phyloP scores from a whole-genome alignment of 1,140 invertebrate genomes.

The Globodera ellingtonae region DNA sequence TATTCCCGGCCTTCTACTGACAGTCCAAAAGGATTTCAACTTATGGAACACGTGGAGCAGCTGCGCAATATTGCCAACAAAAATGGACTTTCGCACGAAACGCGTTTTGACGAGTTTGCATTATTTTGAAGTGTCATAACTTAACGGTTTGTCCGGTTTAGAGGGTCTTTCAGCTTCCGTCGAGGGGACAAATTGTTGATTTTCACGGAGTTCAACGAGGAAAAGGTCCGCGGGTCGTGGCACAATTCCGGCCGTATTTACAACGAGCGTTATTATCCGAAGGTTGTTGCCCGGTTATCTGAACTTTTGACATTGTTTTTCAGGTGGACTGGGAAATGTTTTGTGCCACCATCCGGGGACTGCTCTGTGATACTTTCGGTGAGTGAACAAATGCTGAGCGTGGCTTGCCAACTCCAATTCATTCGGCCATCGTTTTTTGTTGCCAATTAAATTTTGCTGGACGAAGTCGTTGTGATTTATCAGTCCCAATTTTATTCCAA shows the following conservation, averaged over 20 bases:
- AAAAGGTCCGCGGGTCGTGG: conserved; percentile 10
- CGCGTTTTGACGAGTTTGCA: conserved; percentile 17
- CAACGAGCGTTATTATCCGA: too few relatives aligned
- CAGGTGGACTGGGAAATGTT: conserved; percentile 17
- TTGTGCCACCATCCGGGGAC: conserved; percentile 3
- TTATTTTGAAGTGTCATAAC: background rate
- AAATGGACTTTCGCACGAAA: conserved; percentile 20
- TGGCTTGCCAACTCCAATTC: background rate
- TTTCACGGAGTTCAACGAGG: conserved; percentile 20
- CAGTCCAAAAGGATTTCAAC: background rate
- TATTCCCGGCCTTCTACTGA: background rate
- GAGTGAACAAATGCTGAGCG: conserved; percentile 9
- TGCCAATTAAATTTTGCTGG: background rate
- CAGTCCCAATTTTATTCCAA: background rate
- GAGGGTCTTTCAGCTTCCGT: conserved; percentile 24
- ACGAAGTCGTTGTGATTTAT: conserved; percentile 2
- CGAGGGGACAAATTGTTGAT: conserved; percentile 13
- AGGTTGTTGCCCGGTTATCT: background rate
- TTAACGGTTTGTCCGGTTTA: conserved; percentile 3
- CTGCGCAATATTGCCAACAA: conserved; percentile 14
- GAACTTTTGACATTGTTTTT: background rate
- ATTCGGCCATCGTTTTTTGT: background rate
- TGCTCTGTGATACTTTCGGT: conserved; percentile 8
- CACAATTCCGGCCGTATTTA: background rate
- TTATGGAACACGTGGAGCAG: conserved; percentile 20